phyloP scores from a whole-genome alignment of 2,113 vertebrate genomes.

The Mandrillus leucophaeus region DNA sequence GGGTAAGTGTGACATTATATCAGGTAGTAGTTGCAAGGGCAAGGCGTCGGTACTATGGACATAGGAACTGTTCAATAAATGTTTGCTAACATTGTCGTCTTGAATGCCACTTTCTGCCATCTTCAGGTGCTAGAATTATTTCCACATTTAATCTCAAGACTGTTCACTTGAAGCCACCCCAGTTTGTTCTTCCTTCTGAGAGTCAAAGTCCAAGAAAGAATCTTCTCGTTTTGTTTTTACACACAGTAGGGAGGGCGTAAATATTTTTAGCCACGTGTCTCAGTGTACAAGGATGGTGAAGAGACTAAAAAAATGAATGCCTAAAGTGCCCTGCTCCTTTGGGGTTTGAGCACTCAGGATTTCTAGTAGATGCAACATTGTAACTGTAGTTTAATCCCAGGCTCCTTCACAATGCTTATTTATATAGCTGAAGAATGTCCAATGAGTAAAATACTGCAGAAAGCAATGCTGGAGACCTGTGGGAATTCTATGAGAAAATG shows the following conservation, averaged over 20 bases:
- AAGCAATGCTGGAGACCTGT: background rate
- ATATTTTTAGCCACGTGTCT: background rate
- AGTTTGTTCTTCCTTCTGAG: conserved; percentile 4
- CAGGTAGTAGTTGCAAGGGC: background rate
- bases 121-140: background rate
- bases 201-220: background rate
- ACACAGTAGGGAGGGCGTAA: background rate
- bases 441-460: conserved; percentile 19
- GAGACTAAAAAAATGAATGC: background rate
- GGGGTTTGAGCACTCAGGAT: background rate
- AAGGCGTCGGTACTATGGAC: background rate
- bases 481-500: conserved; percentile 27
- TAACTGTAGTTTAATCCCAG: conserved; percentile 13
- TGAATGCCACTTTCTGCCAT: background rate
- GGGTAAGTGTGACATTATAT: background rate
- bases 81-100: background rate
- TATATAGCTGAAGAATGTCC: background rate
- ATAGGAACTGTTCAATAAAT: background rate
- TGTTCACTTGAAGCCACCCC: background rate
- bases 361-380: background rate
- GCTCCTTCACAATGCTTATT: background rate
- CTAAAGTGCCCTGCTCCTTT: background rate
- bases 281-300: background rate
- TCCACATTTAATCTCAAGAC: conserved; percentile 4
- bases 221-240: conserved; percentile 12